Conservation (phyloP, 1,140 invertebrate species). For the Chymomyza costata region DNA sequence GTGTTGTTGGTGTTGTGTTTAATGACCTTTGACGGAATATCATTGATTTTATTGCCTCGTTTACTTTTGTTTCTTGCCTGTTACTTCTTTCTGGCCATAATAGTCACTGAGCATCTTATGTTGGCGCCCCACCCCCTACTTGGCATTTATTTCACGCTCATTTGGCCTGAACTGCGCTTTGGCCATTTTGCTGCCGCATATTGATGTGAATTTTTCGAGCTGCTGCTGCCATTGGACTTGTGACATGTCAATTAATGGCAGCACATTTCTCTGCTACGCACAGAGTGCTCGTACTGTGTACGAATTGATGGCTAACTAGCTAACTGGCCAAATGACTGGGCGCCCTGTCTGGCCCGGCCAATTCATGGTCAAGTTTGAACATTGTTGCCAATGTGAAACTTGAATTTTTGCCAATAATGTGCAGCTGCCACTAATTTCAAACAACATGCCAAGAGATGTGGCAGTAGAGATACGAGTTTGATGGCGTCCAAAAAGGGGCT, state of each 20-base stretch:
- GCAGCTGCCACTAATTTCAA: slow-evolving; percentile 39
- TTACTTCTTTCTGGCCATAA: slow-evolving; percentile 4
- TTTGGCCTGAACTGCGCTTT: neutral
- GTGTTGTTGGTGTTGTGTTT: slow-evolving; percentile 30
- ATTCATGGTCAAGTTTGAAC: slow-evolving; percentile 3
- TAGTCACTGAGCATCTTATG: slow-evolving; percentile 4
- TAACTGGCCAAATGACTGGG: neutral
- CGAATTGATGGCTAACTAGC: too few species aligned
- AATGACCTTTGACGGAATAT: slow-evolving; percentile 40
- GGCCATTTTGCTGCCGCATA: neutral
- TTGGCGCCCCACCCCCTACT: neutral
- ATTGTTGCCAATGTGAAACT: too few species aligned
- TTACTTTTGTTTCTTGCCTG: neutral
- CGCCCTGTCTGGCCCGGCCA: neutral
- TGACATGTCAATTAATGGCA: slow-evolving; percentile 53
- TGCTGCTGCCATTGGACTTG: slow-evolving; percentile 5
- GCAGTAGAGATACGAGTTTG: too few species aligned
- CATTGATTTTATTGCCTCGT: slow-evolving; percentile 48
- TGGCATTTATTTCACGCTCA: neutral
- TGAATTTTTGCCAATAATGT: slow-evolving; percentile 20
- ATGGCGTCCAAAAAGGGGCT: too few species aligned
- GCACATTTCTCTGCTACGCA: slow-evolving; percentile 20
- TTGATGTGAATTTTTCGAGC: slow-evolving; percentile 4
- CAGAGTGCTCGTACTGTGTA: too few species aligned
- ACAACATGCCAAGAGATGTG: too few species aligned